Conservation (phyloP, 2,113 vertebrate genomes). For the Sitta europaea region DNA sequence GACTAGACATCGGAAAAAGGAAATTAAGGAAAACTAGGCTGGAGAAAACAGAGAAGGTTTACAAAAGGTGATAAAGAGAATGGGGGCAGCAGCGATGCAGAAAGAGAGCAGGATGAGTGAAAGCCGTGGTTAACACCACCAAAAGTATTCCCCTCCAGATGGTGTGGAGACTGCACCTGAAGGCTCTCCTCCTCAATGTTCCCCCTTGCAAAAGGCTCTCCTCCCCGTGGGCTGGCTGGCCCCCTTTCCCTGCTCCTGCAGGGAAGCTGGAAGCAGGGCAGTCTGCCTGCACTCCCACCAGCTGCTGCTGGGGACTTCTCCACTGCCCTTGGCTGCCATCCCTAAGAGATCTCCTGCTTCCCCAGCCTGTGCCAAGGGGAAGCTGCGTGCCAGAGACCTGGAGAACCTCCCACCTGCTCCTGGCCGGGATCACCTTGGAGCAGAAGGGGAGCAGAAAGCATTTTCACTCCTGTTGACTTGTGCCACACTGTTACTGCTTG, state of each 20-base stretch:
- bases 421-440: background rate
- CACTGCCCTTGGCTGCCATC: background rate
- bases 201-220: background rate
- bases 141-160: background rate
- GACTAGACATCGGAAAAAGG: background rate
- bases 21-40: background rate
- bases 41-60: background rate
- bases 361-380: background rate
- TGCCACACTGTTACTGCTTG: background rate
- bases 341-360: background rate
- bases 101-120: background rate
- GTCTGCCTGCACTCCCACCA: background rate
- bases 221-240: fast-evolving
- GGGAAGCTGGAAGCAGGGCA: background rate
- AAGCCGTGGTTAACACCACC: background rate
- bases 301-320: background rate
- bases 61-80: background rate
- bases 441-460: background rate
- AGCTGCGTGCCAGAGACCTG: background rate
- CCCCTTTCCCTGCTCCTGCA: background rate
- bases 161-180: background rate
- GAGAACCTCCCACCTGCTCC: background rate
- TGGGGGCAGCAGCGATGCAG: background rate
- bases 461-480: background rate
- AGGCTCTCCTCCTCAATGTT: background rate